phyloP scores from a whole-genome alignment of 2,888 invertebrate genomes.

The Catocala nupta region DNA sequence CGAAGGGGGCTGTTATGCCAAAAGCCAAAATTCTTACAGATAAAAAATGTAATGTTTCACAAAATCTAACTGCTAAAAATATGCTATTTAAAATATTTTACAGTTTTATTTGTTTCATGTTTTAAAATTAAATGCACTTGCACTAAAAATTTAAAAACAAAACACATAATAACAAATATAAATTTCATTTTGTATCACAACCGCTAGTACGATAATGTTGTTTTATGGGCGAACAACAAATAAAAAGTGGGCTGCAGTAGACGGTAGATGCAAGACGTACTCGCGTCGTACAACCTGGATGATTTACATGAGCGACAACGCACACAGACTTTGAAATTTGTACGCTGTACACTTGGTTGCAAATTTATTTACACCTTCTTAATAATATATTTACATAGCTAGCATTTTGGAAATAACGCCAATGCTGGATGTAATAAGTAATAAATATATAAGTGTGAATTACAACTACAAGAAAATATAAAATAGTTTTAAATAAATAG shows the following conservation, averaged over 20 bases:
- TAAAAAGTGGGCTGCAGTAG: conserved; percentile 48
- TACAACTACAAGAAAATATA: no score
- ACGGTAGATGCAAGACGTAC: conserved; percentile 41
- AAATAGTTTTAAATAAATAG: no score
- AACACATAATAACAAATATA: conserved; percentile 31
- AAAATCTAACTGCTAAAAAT: no score
- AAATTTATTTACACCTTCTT: conserved; percentile 29
- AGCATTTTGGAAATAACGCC: neutral
- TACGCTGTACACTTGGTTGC: conserved; percentile 17
- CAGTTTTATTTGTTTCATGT: neutral
- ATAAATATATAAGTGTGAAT: no score
- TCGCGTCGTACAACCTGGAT: conserved; percentile 56
- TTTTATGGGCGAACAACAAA: conserved; percentile 56
- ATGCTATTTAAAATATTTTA: no score
- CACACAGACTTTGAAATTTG: conserved; percentile 56
- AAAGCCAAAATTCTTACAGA: no score
- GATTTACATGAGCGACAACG: conserved; percentile 69
- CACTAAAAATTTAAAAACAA: conserved; percentile 5
- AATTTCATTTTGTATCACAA: conserved; percentile 44
- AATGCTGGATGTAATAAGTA: no score
- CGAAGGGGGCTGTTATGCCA: no score
- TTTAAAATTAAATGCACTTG: neutral
- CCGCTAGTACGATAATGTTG: conserved; percentile 44
- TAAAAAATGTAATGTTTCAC: no score
- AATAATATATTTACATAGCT: conserved; percentile 3